These are phyloP conservation scores for Drosophila multiciliata DNA, from an alignment of 2,888 invertebrate genomes.

Conservation along the genomic window DNA sequence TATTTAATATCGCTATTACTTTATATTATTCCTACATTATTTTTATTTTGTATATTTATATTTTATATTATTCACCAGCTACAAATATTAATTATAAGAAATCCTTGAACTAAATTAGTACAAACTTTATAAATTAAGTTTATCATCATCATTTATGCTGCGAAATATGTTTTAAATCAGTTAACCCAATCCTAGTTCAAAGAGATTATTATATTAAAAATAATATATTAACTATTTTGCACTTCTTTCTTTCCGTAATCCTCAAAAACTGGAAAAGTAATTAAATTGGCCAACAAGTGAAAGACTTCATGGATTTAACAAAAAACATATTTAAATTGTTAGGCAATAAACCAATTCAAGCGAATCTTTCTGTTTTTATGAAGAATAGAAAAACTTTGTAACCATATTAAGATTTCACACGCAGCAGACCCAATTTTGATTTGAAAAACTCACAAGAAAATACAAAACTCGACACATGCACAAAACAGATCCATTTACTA, in stretches of 20 bases:
- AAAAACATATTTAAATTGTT: background rate
- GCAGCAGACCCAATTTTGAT: background rate
- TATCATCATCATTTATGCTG: background rate
- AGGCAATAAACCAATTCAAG: background rate
- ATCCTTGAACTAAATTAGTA: background rate
- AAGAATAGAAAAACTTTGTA: background rate
- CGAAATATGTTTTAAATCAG: background rate
- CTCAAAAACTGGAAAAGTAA: background rate
- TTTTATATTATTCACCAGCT: background rate
- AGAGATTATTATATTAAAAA: background rate
- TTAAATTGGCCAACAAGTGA: background rate
- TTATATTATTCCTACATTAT: background rate
- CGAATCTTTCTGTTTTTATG: too few relatives aligned
- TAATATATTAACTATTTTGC: background rate
- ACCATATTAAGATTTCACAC: background rate
- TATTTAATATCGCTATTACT: background rate
- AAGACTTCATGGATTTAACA: background rate
- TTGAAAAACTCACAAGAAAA: slow-evolving; percentile 4
- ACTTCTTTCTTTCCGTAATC: background rate
- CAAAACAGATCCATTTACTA: background rate
- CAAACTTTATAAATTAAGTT: background rate
- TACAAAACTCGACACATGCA: slow-evolving; percentile 8
- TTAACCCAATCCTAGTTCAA: background rate
- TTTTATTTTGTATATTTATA: background rate
- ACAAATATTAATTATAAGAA: background rate